Evolutionary conservation across 2,797 vertebrate genomes (phyloP).

Genomic region (Silurus lanzhouensis): DNA sequence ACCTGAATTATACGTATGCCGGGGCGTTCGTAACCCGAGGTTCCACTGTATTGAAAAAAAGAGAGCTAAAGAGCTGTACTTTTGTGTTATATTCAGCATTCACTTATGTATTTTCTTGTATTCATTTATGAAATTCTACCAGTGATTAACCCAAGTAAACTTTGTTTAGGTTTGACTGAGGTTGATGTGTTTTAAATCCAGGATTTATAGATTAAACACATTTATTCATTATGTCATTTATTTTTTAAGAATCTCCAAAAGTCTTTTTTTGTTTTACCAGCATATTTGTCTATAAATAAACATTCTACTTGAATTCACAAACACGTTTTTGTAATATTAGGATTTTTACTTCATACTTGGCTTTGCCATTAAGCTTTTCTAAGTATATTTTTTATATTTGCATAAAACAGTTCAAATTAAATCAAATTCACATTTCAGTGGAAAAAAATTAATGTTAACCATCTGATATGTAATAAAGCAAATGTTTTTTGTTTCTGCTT

Average conservation of each 20-base stretch:
- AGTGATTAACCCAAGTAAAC: no score
- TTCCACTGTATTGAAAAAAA: no score
- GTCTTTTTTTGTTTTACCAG: not conserved
- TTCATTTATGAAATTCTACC: not conserved
- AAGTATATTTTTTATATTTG: not conserved
- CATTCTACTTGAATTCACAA: not conserved
- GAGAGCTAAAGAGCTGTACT: not conserved
- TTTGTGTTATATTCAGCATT: not conserved
- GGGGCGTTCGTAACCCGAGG: no score
- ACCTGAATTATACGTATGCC: no score
- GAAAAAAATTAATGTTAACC: not conserved
- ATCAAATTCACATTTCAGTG: not conserved
- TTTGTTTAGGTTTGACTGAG: not conserved
- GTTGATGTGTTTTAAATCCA: not conserved
- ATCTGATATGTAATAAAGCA: not conserved
- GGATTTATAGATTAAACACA: not conserved
- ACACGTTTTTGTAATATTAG: not conserved
- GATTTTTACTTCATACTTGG: not conserved
- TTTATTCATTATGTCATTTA: not conserved
- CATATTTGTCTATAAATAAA: not conserved
- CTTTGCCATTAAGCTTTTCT: not conserved
- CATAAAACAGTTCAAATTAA: not conserved
- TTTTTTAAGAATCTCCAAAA: not conserved
- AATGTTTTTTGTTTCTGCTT: not conserved
- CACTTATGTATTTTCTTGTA: not conserved